Base-by-base conservation (phyloP, 2,113 vertebrate genomes). In the Steatornis caripensis region DNA sequence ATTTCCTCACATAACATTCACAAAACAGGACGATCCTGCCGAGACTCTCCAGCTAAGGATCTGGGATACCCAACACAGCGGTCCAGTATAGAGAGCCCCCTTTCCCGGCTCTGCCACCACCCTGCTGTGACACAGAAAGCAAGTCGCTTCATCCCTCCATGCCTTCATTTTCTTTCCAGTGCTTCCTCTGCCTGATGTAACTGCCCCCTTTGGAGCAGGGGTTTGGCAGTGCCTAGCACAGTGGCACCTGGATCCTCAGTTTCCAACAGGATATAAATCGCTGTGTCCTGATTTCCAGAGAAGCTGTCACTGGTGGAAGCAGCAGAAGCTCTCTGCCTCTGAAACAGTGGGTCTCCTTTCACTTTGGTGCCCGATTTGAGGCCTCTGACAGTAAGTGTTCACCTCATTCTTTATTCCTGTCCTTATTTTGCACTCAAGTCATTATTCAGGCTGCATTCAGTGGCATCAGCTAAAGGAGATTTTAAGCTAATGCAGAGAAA, bases 401-500 rank as follows among this genome's bases (percentile, higher is more conserved):
- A 60, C 91, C 84, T 89, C 66, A 48, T 93, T 91, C 91, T 89
- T 95, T 94, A 91, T 92, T 94, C 43, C 32, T 26, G 14, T 82
- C 90, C 85, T 92, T 93, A 81, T 85, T 96, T 95, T 95, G 45
- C 90, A 78, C 94, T 95, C 79, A 82, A 84, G 84, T 75, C 93
- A 80, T 97, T 95, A 96, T 64, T 90, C 91, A 91, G 93, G 60
- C 82, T 84, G 74, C 65, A 58, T 88, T 93, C 71, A 60, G 80
- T 78, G 92, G 84, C 94, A 91, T 32, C 83, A 60, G 90, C 78
- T 92, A 88, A 91, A 84, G 76, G 34, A 92, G 92, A 89, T 96
- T 91, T 96, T 76, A 90, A 87, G 82, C 81, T 97, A 97, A 96
- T 91, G 75, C 61, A 77, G 68, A 88, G 76, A 90, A 94, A 84